Percentiles rank a stretch among this genome's conserved stretches.
phyloP scores from a whole-genome alignment of 2,113 vertebrate species.

The Chloropsis cyanopogon region DNA sequence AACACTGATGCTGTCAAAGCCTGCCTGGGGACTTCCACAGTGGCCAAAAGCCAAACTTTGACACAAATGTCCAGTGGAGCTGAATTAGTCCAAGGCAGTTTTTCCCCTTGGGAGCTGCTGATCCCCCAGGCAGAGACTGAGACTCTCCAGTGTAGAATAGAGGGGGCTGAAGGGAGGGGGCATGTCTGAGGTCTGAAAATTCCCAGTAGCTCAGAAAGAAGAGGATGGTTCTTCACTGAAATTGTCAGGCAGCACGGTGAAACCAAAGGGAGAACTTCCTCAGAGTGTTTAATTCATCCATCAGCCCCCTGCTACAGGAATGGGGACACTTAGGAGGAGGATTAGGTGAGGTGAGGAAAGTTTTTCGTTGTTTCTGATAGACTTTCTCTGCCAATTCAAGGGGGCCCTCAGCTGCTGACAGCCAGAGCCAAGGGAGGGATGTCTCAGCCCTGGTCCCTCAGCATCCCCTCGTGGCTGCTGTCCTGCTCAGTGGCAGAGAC shows the following conservation, averaged over 20 bases:
- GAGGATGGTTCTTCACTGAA: not conserved
- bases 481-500: not conserved
- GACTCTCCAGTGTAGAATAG: rapidly evolving
- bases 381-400: not conserved
- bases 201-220: not conserved
- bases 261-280: not conserved
- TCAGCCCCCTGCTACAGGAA: not conserved
- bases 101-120: not conserved
- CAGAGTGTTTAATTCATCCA: not conserved
- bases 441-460: not conserved
- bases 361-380: not conserved
- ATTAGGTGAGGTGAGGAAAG: not conserved
- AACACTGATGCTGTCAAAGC: not conserved
- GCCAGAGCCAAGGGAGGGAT: not conserved
- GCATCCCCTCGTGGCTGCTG: not conserved
- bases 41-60: not conserved
- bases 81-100: not conserved
- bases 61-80: not conserved
- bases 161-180: not conserved
- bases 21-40: not conserved
- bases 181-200: not conserved
- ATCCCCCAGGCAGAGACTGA: not conserved
- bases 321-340: not conserved
- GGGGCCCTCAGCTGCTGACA: not conserved
- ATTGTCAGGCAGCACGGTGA: not conserved